Evolutionary conservation across 2,797 vertebrate species (phyloP).

Genomic region (Eulemur albifrons): DNA sequence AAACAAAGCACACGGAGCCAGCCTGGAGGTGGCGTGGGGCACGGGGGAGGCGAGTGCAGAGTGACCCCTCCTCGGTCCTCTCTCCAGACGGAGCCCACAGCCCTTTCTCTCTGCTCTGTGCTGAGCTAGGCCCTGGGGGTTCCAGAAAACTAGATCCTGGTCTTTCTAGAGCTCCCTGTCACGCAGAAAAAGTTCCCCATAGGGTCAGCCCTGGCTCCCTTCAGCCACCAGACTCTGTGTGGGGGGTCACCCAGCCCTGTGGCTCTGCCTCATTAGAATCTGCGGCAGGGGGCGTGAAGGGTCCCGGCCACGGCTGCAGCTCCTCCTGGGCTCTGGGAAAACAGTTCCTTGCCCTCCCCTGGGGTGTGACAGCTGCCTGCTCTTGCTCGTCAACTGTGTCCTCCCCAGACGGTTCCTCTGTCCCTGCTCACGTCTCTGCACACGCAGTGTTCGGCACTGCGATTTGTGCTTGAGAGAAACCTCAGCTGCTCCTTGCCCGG

Average conservation of each 20-base stretch:
- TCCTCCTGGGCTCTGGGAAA: background rate
- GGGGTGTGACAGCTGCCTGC: background rate
- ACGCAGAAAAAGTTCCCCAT: background rate
- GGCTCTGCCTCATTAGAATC: fast-evolving
- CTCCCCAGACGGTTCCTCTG: background rate
- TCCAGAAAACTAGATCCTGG: background rate
- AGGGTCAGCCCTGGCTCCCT: background rate
- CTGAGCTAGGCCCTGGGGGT: background rate
- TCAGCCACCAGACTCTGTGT: fast-evolving
- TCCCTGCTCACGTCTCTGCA: background rate
- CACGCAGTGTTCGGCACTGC: too few species aligned
- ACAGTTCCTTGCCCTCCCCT: too few species aligned
- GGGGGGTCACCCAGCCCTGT: fast-evolving
- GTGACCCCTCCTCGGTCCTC: background rate
- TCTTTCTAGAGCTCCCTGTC: background rate
- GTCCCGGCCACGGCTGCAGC: background rate
- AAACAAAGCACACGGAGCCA: background rate
- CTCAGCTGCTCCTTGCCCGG: background rate
- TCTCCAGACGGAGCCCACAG: fast-evolving
- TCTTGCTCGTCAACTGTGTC: too few species aligned
- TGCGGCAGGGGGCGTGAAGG: background rate
- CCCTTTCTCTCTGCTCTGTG: background rate
- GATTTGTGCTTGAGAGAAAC: too few species aligned
- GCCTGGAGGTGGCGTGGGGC: background rate
- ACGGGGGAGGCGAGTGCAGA: fast-evolving